Base-by-base conservation (phyloP, 2,797 vertebrate species). In the Argya squamiceps region DNA sequence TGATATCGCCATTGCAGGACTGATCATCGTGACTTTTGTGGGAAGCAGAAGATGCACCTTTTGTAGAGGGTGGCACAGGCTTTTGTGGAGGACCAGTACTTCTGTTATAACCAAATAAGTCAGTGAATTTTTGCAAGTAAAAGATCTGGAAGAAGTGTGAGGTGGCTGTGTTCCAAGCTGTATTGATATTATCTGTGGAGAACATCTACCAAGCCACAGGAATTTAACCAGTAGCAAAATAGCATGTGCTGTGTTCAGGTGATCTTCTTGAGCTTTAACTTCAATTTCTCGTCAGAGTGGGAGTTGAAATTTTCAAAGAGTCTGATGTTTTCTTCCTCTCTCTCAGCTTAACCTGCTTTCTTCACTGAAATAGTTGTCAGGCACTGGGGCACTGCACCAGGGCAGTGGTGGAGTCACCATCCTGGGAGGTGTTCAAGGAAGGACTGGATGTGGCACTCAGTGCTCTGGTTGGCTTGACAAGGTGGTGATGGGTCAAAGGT, bases 131-230 rank as follows among this genome's bases (percentile, higher is more conserved):
- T 65, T 91, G 75, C 86, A 93, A 92, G 56, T 24, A 55, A 47
- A 96, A 87, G 37, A 52, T 75, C 30, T 88, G 87, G 85, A 91
- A 97, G 80, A 70, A 68, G 24, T 17, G 53, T 5, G 62, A 92
- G 59, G 20, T 89, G 80, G 87, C 87, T 84, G 59, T 22, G 53
- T 84, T 82, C 90, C 87, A 78, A 52, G 52, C 43, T 50, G 26
- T 36, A 73, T 73, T 92, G 95, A 93, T 95, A 74, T 49, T 92
- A 94, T 92, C 91, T 86, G 68, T 50, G 89, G 81, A 43, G 77
- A 89, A 94, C 1, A 20, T 84, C 84, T 95, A 76, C 86, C 34
- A 67, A 91, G 53, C 93, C 91, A 68, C 93, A 95, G 91, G 96
- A 94, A 96, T 96, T 88, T 70, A 83, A 88, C 77, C 71, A 44